Evolutionary conservation across 1,140 invertebrate genomes (phyloP).

Genomic region (Metopolophium dirhodum): DNA sequence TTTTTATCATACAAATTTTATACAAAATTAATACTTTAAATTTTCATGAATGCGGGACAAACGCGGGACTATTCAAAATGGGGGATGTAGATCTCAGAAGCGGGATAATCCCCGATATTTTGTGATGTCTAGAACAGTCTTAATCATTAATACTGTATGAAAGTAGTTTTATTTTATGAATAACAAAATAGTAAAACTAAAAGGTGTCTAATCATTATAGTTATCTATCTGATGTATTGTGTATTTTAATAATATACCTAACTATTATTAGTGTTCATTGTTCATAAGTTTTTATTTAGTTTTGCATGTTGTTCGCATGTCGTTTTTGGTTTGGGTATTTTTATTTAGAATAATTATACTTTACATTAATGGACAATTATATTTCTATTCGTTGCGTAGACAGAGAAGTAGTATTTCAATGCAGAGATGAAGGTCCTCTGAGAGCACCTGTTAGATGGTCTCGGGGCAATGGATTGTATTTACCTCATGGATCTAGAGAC

Average conservation of each 20-base stretch:
- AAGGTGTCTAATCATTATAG: not conserved
- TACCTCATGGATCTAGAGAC: conserved; percentile 76
- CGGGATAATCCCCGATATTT: not conserved
- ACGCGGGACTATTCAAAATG: not conserved
- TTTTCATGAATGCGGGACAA: not conserved
- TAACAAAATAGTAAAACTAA: not conserved
- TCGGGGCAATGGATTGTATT: conserved; percentile 71
- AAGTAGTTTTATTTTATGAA: not conserved
- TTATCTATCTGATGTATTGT: not conserved
- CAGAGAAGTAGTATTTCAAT: conserved; percentile 89
- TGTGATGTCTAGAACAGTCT: not conserved
- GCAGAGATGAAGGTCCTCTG: conserved; percentile 82
- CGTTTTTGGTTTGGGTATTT: conserved; percentile 3
- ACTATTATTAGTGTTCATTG: not conserved
- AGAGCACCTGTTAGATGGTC: conserved; percentile 79
- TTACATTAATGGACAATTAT: not conserved
- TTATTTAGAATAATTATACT: not conserved
- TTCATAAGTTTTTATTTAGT: not conserved
- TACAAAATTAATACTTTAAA: not conserved
- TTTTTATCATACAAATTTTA: not conserved
- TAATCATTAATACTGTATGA: not conserved
- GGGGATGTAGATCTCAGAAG: too few relatives aligned
- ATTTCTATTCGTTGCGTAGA: conserved; percentile 66
- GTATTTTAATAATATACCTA: not conserved
- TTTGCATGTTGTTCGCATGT: conserved; percentile 19